Conservation (phyloP, 2,797 vertebrate species). For the Myotis planiceps region DNA sequence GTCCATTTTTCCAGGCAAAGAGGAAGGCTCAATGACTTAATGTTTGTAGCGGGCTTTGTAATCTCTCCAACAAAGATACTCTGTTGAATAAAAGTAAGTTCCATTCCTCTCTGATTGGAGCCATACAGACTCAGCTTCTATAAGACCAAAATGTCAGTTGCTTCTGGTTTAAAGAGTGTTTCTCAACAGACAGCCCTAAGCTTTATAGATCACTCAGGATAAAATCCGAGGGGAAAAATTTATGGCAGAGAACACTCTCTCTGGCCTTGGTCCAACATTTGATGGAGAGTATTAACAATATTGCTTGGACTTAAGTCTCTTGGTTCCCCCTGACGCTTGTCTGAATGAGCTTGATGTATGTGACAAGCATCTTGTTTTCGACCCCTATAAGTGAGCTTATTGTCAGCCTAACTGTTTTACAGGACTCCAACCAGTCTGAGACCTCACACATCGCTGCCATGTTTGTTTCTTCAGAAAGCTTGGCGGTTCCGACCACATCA, state of each 20-base stretch:
- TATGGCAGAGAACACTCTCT: slow-evolving; percentile 11
- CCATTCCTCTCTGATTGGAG: neutral
- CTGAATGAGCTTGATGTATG: slow-evolving; percentile 7
- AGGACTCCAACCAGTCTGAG: neutral
- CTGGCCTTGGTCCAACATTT: slow-evolving; percentile 23
- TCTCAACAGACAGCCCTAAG: neutral
- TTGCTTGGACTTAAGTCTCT: neutral
- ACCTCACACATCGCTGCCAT: neutral
- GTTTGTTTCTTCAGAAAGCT: slow-evolving; percentile 25
- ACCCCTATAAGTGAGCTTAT: neutral
- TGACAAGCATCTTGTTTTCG: neutral
- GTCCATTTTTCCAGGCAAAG: neutral
- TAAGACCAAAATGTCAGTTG: slow-evolving; percentile 16
- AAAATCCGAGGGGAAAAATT: neutral
- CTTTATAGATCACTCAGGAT: neutral
- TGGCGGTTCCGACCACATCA: neutral
- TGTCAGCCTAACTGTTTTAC: neutral
- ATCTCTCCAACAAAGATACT: slow-evolving; percentile 1
- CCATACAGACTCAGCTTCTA: neutral
- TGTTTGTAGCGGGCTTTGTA: neutral
- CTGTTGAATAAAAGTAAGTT: slow-evolving; percentile 9
- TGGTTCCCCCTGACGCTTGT: neutral
- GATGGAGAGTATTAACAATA: slow-evolving; percentile 40
- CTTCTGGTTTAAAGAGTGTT: neutral
- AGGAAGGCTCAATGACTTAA: neutral